A percentile compares a stretch with the other conserved stretches of the same genome.
Evolutionary conservation across 2,113 vertebrate genomes (phyloP).

Genomic region (Stomatorhinus ivindoensis): DNA sequence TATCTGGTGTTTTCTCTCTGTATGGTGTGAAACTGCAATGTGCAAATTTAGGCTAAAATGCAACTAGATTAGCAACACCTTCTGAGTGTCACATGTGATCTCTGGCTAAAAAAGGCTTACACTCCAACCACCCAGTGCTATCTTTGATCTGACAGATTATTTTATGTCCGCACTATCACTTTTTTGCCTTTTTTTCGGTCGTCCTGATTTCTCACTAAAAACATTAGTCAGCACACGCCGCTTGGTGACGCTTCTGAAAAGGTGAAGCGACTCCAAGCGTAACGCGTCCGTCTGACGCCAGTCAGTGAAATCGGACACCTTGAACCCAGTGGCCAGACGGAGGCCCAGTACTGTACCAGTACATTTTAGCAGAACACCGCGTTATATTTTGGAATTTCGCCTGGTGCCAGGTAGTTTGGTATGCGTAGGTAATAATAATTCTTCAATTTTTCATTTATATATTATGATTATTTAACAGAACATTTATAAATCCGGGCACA

Average conservation of each 20-base stretch:
- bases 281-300: slow-evolving; percentile 67
- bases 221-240: not conserved
- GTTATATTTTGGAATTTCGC: slow-evolving; percentile 25
- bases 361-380: slow-evolving; percentile 24
- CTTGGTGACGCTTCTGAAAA: slow-evolving; percentile 24
- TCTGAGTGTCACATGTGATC: slow-evolving; percentile 27
- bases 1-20: not conserved
- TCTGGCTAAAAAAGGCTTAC: slow-evolving; percentile 26
- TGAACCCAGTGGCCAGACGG: slow-evolving; percentile 48
- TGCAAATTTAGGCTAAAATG: not conserved
- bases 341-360: slow-evolving; percentile 29
- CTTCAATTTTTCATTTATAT: not conserved
- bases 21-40: not conserved
- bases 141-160: not conserved
- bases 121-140: not conserved
- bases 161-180: not conserved
- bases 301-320: slow-evolving; percentile 63
- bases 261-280: slow-evolving; percentile 36
- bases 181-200: not conserved
- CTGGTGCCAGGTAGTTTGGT: not conserved
- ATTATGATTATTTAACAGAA: not conserved
- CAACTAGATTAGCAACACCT: not conserved
- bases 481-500: not conserved
- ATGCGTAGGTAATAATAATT: not conserved
- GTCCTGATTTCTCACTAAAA: not conserved